Evolutionary conservation across 2,797 vertebrate genomes (phyloP).

Genomic region (Silurus lanzhouensis): DNA sequence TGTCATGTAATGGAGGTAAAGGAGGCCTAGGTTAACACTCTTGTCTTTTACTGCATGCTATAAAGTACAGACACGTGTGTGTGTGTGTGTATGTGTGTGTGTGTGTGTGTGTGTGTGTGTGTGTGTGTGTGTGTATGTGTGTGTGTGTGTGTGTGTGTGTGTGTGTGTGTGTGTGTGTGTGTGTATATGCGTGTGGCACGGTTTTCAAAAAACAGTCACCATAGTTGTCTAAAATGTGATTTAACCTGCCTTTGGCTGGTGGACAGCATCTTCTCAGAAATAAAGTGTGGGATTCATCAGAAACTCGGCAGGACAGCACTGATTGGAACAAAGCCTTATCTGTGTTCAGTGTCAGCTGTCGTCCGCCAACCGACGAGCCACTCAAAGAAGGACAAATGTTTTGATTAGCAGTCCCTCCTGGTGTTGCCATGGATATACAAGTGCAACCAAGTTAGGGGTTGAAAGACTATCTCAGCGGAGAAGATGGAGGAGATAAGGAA

Average conservation of each 20-base stretch:
- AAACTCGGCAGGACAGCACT: conserved; percentile 73
- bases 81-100: too few relatives aligned
- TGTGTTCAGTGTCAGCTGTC: conserved; percentile 77
- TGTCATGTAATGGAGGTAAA: conserved; percentile 31
- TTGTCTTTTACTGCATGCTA: background rate
- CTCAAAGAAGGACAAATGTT: conserved; percentile 82
- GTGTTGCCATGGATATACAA: conserved; percentile 68
- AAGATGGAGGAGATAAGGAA: conserved; percentile 59
- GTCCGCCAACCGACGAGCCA: conserved; percentile 69
- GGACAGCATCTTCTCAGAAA: conserved; percentile 71
- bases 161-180: too few relatives aligned
- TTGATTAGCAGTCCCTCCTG: conserved; percentile 80
- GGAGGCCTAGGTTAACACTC: background rate
- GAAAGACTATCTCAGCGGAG: conserved; percentile 50
- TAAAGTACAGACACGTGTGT: background rate
- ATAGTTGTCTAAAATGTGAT: conserved; percentile 63
- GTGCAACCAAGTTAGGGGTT: conserved; percentile 67
- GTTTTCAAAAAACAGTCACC: background rate
- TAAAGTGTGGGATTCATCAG: conserved; percentile 83
- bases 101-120: too few relatives aligned
- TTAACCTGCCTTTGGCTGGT: conserved; percentile 69
- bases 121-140: too few relatives aligned
- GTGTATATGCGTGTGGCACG: background rate
- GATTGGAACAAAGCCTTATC: conserved; percentile 79
- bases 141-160: too few relatives aligned